Percentiles rank a stretch among this genome's conserved stretches.
These are phyloP conservation scores for Chaetops frenatus DNA, from an alignment of 2,113 vertebrate species.

Conservation along the genomic window DNA sequence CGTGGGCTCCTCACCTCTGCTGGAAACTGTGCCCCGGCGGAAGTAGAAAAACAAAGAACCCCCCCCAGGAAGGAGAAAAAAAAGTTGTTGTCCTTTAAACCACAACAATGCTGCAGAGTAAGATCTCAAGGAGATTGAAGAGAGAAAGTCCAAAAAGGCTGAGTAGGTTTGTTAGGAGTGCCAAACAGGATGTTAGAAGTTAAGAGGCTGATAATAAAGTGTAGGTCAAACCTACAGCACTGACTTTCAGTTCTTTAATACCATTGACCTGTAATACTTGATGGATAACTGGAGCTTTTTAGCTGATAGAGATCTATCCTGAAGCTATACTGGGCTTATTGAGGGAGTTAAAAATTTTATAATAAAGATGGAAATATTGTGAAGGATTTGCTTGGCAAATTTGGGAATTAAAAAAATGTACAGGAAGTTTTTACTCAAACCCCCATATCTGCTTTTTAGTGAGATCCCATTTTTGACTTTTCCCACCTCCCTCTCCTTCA, in stretches of 20 bases:
- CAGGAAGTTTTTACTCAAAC: neutral
- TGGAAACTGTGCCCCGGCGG: too few relatives aligned
- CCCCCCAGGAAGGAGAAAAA: too few relatives aligned
- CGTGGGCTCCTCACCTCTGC: too few relatives aligned
- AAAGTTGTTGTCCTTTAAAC: too few relatives aligned
- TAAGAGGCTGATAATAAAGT: neutral
- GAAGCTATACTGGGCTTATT: neutral
- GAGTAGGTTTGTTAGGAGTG: neutral
- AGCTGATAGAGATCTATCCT: neutral
- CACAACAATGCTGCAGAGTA: neutral
- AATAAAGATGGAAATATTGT: neutral
- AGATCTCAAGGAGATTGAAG: neutral
- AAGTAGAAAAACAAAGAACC: too few relatives aligned
- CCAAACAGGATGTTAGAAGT: neutral
- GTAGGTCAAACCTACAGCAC: neutral
- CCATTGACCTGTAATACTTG: neutral
- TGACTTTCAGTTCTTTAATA: neutral
- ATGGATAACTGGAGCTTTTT: neutral
- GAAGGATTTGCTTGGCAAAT: conserved; percentile 23
- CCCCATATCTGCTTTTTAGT: conserved; percentile 4
- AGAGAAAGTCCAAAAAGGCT: neutral
- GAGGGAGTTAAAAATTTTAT: neutral
- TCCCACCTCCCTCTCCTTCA: neutral
- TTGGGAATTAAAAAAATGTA: neutral
- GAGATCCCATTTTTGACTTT: neutral